These are phyloP conservation scores for Drosophila monieri DNA, from an alignment of 2,888 invertebrate genomes.

Conservation along the genomic window DNA sequence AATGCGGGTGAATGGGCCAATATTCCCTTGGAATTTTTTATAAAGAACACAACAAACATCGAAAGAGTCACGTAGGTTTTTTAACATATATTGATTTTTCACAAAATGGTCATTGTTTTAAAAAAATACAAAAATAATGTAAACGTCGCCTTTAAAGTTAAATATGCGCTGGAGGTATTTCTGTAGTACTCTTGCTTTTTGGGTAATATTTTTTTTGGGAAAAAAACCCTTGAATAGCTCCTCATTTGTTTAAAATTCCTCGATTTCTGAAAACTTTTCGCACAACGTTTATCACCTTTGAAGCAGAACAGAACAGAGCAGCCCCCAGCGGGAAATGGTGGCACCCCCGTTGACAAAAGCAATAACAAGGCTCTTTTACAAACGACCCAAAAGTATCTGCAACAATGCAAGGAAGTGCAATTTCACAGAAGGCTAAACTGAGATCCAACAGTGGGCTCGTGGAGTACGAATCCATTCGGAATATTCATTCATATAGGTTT, in stretches of 20 bases:
- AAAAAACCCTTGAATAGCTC: not conserved
- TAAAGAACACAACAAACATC: too few relatives aligned
- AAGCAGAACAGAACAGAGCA: slow-evolving; percentile 20
- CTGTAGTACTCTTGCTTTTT: not conserved
- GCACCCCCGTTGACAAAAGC: slow-evolving; percentile 23
- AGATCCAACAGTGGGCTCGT: slow-evolving; percentile 14
- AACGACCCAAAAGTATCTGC: slow-evolving; percentile 12
- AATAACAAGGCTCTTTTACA: slow-evolving; percentile 44
- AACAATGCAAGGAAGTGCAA: slow-evolving; percentile 69
- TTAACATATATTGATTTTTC: not conserved
- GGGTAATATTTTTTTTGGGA: not conserved
- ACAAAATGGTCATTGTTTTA: not conserved
- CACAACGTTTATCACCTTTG: slow-evolving; percentile 70
- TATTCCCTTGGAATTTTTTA: not conserved
- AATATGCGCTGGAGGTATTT: not conserved
- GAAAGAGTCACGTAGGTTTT: too few relatives aligned
- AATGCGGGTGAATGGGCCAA: not conserved
- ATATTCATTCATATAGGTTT: slow-evolving; percentile 32
- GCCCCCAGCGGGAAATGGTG: not conserved
- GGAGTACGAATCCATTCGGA: not conserved
- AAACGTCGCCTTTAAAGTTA: not conserved
- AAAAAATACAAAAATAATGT: not conserved
- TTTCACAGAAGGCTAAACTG: slow-evolving; percentile 70
- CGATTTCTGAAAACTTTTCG: slow-evolving; percentile 39
- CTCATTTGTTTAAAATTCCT: not conserved